Evolutionary conservation across 2,113 vertebrate genomes (phyloP), one percentile per base, ranked within the genome.

Genomic region (Oryzias melastigma): DNA sequence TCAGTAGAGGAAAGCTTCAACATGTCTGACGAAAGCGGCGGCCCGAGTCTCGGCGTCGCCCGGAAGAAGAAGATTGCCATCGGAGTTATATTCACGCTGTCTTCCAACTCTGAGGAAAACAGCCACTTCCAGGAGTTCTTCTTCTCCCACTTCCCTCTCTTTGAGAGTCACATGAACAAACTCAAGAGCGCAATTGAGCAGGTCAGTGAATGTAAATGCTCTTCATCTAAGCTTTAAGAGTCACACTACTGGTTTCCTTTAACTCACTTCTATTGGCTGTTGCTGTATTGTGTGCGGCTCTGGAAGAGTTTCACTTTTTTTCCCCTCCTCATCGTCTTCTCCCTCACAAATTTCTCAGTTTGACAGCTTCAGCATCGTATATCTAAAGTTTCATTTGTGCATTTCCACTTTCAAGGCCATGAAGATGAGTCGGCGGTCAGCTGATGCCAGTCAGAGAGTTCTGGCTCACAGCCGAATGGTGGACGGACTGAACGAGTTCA

Each of bases 101-200:
- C 97, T 3, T 87, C 92, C 72, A 92, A 96, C 62, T 86, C 94
- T 57, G 95, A 96, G 70, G 95, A 98, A 89, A 98, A 94, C 85
- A 92, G 74, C 87, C 95, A 95, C 87, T 99, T 99, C 86, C 94
- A 99, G 53, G 97, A 98, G 68, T 99, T 98, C 90, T 99, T 99
- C 87, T 99, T 99, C 89, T 99, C 97, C 46, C 97, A 99, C 87
- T 99, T 99, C 70, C 97, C 97, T 47, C 95, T 99, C 22, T 98
- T 99, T 86, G 97, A 99, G 91, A 98, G 96, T 90, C 97, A 98
- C 88, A 95, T 99, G 95, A 98, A 99, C 93, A 97, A 97, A 82
- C 91, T 99, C 65, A 99, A 98, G 90, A 94, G 93, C 60, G 95
- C 96, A 64, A 97, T 97, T 69, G 97, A 99, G 81, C 96, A 99